phyloP scores from a whole-genome alignment of 2,888 invertebrate species.

The Neoascia interrupta region DNA sequence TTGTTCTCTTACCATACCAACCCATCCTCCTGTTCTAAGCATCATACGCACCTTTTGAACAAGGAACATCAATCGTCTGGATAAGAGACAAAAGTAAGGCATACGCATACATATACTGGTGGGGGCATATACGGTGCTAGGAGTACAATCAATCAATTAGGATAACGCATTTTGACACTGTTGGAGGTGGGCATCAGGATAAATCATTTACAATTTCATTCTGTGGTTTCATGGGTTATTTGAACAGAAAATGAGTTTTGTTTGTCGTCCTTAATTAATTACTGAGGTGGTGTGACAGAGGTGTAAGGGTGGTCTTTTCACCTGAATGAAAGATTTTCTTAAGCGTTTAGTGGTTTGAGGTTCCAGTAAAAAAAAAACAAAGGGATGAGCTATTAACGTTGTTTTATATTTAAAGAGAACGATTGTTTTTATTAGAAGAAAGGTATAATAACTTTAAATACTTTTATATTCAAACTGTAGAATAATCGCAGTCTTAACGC shows the following conservation, averaged over 20 bases:
- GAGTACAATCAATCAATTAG: constrained; percentile 68
- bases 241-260: constrained; percentile 62
- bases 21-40: neutral
- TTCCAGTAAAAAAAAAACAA: too few relatives aligned
- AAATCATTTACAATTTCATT: constrained; percentile 67
- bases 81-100: constrained; percentile 38
- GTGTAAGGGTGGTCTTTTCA: too few relatives aligned
- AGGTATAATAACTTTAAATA: too few relatives aligned
- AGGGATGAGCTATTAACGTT: too few relatives aligned
- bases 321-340: too few relatives aligned
- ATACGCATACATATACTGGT: neutral
- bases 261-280: constrained; percentile 51
- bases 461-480: too few relatives aligned
- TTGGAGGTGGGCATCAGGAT: constrained; percentile 45
- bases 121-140: constrained; percentile 3
- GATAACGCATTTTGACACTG: constrained; percentile 65
- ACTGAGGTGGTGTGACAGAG: neutral
- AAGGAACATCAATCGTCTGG: constrained; percentile 54
- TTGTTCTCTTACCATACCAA: constrained; percentile 16
- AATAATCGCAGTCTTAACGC: too few relatives aligned
- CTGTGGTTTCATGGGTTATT: constrained; percentile 67
- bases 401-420: too few relatives aligned
- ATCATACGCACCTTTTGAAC: constrained; percentile 16
- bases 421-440: too few relatives aligned
- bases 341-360: too few relatives aligned